phyloP scores from a whole-genome alignment of 2,113 vertebrate species.

The Struthio camelus region DNA sequence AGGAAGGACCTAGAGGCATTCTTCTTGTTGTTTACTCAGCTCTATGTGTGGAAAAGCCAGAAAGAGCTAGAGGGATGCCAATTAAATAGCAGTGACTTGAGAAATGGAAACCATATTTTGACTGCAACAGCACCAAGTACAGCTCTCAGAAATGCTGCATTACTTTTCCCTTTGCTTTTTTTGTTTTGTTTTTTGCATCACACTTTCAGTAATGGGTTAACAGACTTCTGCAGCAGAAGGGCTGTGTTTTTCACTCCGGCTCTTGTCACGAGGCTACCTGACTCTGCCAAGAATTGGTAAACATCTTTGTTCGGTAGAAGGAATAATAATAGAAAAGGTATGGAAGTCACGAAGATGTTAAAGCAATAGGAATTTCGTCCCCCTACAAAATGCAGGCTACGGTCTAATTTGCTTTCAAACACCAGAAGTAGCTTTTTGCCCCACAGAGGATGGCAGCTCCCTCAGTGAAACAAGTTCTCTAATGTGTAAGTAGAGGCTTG shows the following conservation, averaged over 20 bases:
- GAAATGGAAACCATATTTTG: background rate
- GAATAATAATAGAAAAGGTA: background rate
- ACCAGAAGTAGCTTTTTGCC: background rate
- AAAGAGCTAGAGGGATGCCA: background rate
- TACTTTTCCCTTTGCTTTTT: background rate
- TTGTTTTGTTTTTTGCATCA: background rate
- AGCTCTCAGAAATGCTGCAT: background rate
- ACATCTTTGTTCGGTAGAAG: background rate
- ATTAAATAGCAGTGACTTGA: background rate
- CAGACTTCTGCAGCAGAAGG: background rate
- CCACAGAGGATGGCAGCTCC: background rate
- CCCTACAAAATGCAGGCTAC: background rate
- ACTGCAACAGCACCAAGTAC: background rate
- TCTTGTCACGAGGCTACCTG: background rate
- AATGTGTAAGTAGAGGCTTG: background rate
- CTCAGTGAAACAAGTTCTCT: background rate
- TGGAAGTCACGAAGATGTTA: background rate
- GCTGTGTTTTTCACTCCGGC: background rate
- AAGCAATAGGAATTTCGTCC: background rate
- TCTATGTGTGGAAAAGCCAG: background rate
- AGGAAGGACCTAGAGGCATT: background rate
- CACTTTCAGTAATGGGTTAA: background rate
- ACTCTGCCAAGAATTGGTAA: background rate
- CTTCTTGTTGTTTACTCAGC: background rate
- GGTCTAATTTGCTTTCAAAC: background rate